A percentile compares a stretch with the other conserved stretches of the same genome.
These are phyloP conservation scores for Gobio gobio DNA, from an alignment of 2,113 vertebrate genomes.

Conservation along the genomic window DNA sequence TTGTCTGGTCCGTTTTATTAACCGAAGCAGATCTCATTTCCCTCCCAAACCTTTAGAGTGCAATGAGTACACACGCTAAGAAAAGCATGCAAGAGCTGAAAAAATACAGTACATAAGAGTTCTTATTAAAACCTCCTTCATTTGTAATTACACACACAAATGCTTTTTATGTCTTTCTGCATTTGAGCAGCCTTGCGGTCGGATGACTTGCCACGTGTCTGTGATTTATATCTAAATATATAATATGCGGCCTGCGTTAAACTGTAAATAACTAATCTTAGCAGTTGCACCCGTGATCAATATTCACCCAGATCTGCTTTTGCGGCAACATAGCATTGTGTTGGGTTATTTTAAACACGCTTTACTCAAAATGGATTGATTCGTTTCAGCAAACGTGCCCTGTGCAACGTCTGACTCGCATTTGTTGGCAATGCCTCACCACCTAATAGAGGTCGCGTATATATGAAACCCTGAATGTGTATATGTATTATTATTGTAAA, in stretches of 20 bases:
- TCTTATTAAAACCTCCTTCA: slow-evolving; percentile 9
- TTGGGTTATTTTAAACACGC: background rate
- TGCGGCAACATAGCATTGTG: background rate
- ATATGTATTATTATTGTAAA: slow-evolving; percentile 66
- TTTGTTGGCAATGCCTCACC: background rate
- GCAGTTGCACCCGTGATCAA: background rate
- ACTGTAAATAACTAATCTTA: slow-evolving; percentile 6
- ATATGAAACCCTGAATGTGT: slow-evolving; percentile 58
- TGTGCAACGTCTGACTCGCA: background rate
- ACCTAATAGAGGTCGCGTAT: slow-evolving; percentile 60
- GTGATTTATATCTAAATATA: background rate
- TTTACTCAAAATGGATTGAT: background rate
- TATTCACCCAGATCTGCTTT: slow-evolving; percentile 14
- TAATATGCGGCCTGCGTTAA: background rate
- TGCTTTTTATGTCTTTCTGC: background rate
- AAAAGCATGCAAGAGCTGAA: slow-evolving; percentile 1
- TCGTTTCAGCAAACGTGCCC: background rate
- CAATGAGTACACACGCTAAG: background rate
- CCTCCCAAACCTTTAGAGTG: background rate
- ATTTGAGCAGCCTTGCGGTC: background rate
- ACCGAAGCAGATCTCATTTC: background rate
- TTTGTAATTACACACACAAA: background rate
- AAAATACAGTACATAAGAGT: background rate
- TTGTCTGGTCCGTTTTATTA: background rate
- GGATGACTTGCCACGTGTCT: background rate